A percentile compares a stretch with the other conserved stretches of the same genome.
These are phyloP conservation scores for Calcarius ornatus DNA, from an alignment of 2,113 vertebrate species.

Conservation along the genomic window DNA sequence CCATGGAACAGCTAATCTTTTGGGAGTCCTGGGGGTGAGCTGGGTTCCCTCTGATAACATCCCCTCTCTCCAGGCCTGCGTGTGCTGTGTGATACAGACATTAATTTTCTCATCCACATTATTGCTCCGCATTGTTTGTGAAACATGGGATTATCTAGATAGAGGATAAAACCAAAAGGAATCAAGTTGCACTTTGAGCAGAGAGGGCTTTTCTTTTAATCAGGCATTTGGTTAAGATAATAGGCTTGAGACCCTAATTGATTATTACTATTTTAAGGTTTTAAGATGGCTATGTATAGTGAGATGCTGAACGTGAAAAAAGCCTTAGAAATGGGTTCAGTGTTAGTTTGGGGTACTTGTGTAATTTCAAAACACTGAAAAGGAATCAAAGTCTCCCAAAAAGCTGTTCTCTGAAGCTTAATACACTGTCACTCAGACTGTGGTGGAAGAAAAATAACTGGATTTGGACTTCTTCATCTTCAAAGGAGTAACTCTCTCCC, in stretches of 20 bases:
- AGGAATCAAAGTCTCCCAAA: not conserved
- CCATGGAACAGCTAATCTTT: not conserved
- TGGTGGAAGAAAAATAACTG: not conserved
- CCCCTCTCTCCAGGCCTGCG: not conserved
- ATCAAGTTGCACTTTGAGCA: constrained; percentile 56
- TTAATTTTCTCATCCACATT: constrained; percentile 51
- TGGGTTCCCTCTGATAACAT: constrained; percentile 1
- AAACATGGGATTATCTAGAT: constrained; percentile 61
- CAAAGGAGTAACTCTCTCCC: not conserved
- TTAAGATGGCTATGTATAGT: constrained; percentile 56
- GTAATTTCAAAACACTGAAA: not conserved
- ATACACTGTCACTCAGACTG: not conserved
- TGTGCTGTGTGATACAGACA: constrained; percentile 19
- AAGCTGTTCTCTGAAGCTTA: not conserved
- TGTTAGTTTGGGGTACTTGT: not conserved
- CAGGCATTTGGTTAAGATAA: constrained; percentile 68
- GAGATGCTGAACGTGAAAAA: constrained; percentile 16
- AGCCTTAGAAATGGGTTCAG: constrained; percentile 18
- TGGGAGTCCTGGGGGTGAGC: constrained; percentile 2
- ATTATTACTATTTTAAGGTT: constrained; percentile 69
- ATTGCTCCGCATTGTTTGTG: constrained; percentile 51
- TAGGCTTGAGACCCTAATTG: constrained; percentile 69
- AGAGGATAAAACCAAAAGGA: constrained; percentile 62
- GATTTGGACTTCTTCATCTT: not conserved
- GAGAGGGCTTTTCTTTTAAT: constrained; percentile 68